phyloP scores from a whole-genome alignment of 2,888 invertebrate species.

The Thumatha senex region DNA sequence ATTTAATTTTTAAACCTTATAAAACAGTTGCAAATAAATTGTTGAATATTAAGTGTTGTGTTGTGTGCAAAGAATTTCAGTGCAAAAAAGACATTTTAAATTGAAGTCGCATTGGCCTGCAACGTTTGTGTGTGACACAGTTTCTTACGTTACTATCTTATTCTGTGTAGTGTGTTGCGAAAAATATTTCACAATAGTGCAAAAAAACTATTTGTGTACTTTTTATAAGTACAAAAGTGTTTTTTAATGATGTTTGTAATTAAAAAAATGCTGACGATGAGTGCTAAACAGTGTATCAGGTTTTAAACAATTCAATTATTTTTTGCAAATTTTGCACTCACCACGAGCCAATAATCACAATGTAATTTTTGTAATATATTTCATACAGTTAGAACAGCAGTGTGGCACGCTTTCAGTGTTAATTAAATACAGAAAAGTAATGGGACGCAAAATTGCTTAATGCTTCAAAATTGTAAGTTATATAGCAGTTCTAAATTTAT shows the following conservation, averaged over 20 bases:
- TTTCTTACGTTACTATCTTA: constrained; percentile 15
- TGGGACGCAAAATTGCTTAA: constrained; percentile 55
- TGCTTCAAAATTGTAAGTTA: constrained; percentile 69
- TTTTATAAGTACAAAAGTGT: constrained; percentile 14
- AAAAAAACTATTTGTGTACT: constrained; percentile 11
- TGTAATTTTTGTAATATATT: constrained; percentile 73
- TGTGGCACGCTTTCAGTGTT: constrained; percentile 72
- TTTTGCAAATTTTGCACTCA: constrained; percentile 69
- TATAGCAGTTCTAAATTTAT: constrained; percentile 20
- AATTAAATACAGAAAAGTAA: constrained; percentile 40
- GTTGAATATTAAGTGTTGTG: constrained; percentile 1
- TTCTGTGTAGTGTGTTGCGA: constrained; percentile 9
- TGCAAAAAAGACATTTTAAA: constrained; percentile 9
- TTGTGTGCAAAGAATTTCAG: not conserved
- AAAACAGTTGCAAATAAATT: not conserved
- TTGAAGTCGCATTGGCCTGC: constrained; percentile 4
- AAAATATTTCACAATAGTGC: constrained; percentile 14
- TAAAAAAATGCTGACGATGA: constrained; percentile 49
- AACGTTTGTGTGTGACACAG: constrained; percentile 16
- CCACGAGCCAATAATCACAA: constrained; percentile 75
- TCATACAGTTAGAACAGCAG: constrained; percentile 54
- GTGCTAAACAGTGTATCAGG: constrained; percentile 66
- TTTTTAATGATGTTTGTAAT: constrained; percentile 34
- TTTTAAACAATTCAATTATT: constrained; percentile 69
- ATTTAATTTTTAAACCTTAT: constrained; percentile 27